These are phyloP conservation scores for Corvus moneduloides DNA, from an alignment of 2,113 vertebrate species.

Conservation along the genomic window DNA sequence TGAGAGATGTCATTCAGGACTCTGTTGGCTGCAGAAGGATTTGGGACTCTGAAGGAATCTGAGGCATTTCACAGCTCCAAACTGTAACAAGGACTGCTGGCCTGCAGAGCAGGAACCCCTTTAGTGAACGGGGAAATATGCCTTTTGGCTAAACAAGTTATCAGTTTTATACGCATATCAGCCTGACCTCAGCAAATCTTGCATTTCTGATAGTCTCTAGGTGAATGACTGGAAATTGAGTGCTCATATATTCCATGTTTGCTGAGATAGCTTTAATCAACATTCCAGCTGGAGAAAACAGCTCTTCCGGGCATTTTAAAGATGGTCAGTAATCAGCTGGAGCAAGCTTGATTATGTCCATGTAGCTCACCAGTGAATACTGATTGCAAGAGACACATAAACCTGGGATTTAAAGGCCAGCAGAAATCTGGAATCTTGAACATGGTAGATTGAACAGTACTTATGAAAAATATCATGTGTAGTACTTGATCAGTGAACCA, in stretches of 20 bases:
- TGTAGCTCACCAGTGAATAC: constrained; percentile 10
- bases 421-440: background rate
- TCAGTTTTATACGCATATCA: background rate
- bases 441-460: background rate
- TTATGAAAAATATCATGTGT: background rate
- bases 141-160: background rate
- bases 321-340: background rate
- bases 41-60: background rate
- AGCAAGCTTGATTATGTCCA: background rate
- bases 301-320: background rate
- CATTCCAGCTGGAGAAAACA: constrained; percentile 27
- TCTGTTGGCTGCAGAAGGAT: background rate
- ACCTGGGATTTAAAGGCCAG: background rate
- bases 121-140: background rate
- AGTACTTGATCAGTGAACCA: background rate
- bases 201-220: background rate
- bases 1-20: fast-evolving
- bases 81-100: background rate
- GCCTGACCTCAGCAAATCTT: background rate
- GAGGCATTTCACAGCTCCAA: background rate
- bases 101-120: background rate
- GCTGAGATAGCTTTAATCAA: background rate
- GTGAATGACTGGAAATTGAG: background rate
- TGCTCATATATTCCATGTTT: background rate
- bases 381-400: background rate